Base-by-base conservation (phyloP, 2,797 vertebrate species). In the Amniataba percoides region DNA sequence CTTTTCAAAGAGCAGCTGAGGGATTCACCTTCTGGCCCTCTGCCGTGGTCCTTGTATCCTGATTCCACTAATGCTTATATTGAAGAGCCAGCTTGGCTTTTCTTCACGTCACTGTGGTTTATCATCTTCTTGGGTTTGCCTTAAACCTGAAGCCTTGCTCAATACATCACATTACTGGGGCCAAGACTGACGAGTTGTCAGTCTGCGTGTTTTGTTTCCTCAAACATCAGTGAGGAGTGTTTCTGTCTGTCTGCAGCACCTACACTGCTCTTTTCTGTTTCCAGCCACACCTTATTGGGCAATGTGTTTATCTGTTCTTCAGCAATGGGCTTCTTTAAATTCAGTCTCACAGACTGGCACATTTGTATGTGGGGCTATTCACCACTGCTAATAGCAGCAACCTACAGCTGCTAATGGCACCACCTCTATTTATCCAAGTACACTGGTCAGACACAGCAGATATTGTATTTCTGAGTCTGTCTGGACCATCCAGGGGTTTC, bases 361-460 rank as follows among this genome's bases (percentile, higher is more conserved):
- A 45, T 64, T 6, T 40, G 7, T 40, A 11, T 9, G 42, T 36
- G 39, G n/a, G 39, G n/a, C 27, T 52, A n/a, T 31, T 45, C 21
- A 25, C 21, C 36, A 52, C 16, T 61, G 31, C 43, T 16, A 7
- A 55, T 58, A 34, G 19, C 21, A 48, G 31, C 13, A 36, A 49
- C 53, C 18, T 31, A 5, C 2, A 7, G 2, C n/a, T 23, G 25
- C 36, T 49, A 31, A 31, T 55, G 49, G 53, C 21, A 13, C 18
- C 31, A 13, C 13, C 36, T 60, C n/a, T 27, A 16, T 55, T 45
- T 43, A 31, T 48, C 57, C 18, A 62, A 9, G 21, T 8, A 23
- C 15, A 12, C 39, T 60, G 45, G 19, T 66, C 39, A 21, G 49
- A 78, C n/a, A 16, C 13, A 61, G 42, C 40, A 34, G 56, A 60